phyloP scores from a whole-genome alignment of 2,888 invertebrate species.

The Calliopum simillimum region DNA sequence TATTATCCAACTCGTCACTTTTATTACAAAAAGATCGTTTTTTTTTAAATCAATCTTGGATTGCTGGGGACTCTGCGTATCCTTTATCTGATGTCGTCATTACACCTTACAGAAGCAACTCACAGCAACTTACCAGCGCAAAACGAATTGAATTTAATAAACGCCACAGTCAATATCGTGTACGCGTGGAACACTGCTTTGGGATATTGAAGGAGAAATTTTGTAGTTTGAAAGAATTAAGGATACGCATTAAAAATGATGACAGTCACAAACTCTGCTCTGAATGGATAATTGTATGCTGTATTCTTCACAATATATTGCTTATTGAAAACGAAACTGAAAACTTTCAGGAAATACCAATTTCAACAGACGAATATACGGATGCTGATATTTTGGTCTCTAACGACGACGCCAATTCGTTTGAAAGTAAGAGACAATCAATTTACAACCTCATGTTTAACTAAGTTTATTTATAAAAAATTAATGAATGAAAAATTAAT shows the following conservation, averaged over 20 bases:
- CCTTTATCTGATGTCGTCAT: slow-evolving; percentile 17
- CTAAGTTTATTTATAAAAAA: no score
- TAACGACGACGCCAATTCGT: no score
- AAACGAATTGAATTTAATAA: slow-evolving; percentile 34
- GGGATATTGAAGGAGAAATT: slow-evolving; percentile 37
- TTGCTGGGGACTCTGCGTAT: slow-evolving; percentile 23
- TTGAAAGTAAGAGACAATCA: no score
- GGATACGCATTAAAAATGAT: slow-evolving; percentile 4
- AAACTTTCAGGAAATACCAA: no score
- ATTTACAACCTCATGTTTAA: no score
- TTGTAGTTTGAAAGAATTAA: slow-evolving; percentile 35
- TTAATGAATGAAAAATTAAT: no score
- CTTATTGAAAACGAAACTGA: slow-evolving; percentile 1
- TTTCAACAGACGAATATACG: no score
- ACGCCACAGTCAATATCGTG: slow-evolving; percentile 39
- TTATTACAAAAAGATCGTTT: slow-evolving; percentile 1
- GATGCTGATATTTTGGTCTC: no score
- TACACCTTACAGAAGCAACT: slow-evolving; percentile 22
- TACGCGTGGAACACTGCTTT: slow-evolving; percentile 36
- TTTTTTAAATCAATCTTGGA: slow-evolving; percentile 20
- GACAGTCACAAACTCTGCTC: slow-evolving; percentile 30
- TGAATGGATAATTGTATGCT: slow-evolving; percentile 4
- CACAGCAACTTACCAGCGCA: slow-evolving; percentile 23
- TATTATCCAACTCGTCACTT: slow-evolving; percentile 13
- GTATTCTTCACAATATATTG: slow-evolving; percentile 13